These are phyloP conservation scores for Elegia similella DNA, from an alignment of 2,888 invertebrate species.

Conservation along the genomic window DNA sequence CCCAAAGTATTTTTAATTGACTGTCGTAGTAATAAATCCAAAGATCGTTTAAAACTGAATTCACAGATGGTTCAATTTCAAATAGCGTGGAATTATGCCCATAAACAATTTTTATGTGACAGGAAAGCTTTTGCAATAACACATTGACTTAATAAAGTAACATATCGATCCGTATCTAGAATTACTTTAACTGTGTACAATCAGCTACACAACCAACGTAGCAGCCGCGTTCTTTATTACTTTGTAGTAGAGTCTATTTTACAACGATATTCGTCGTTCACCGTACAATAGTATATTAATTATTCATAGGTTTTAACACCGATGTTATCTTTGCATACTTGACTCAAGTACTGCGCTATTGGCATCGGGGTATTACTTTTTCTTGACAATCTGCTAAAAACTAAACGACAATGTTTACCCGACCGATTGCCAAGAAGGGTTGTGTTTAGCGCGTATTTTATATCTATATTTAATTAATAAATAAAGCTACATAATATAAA, in stretches of 20 bases:
- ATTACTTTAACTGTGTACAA: neutral
- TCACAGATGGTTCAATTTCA: neutral
- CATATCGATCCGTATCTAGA: neutral
- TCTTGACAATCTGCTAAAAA: neutral
- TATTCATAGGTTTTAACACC: slow-evolving; percentile 9
- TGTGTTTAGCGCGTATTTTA: too few relatives aligned
- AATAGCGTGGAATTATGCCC: neutral
- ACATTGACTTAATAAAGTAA: neutral
- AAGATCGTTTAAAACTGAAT: neutral
- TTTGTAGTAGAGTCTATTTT: too few relatives aligned
- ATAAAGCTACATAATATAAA: too few relatives aligned
- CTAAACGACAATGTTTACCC: too few relatives aligned
- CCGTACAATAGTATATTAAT: neutral
- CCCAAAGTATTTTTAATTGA: too few relatives aligned
- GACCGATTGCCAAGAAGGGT: too few relatives aligned
- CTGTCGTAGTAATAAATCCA: too few relatives aligned
- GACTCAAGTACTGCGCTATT: neutral
- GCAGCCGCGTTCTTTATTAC: too few relatives aligned
- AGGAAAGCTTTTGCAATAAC: neutral
- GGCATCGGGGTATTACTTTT: neutral
- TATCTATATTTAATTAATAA: too few relatives aligned
- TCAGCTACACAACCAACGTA: neutral
- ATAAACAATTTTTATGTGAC: slow-evolving; percentile 5
- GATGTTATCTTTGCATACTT: slow-evolving; percentile 1
- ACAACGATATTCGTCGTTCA: neutral